Evolutionary conservation across 1,140 invertebrate genomes (phyloP).

Genomic region (Lanistes nyassanus): DNA sequence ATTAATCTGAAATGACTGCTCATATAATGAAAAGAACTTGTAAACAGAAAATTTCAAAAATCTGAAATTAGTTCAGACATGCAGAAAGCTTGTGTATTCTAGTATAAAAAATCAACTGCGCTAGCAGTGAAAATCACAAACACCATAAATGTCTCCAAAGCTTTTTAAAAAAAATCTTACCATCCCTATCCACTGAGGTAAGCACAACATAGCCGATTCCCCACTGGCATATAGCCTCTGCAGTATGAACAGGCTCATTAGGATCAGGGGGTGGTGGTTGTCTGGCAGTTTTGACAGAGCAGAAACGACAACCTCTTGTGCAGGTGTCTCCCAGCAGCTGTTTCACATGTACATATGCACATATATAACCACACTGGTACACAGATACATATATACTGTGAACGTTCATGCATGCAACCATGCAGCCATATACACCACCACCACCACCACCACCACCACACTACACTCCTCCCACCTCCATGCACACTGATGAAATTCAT

Average conservation of each 20-base stretch:
- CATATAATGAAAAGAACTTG: too few relatives aligned
- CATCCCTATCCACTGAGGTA: slow-evolving; percentile 98
- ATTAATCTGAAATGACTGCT: not conserved
- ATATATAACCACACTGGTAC: not conserved
- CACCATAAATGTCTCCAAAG: too few relatives aligned
- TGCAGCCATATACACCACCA: too few relatives aligned
- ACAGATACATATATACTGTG: not conserved
- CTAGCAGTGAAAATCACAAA: too few relatives aligned
- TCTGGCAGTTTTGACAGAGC: slow-evolving; percentile 96
- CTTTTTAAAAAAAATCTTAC: slow-evolving; percentile 65
- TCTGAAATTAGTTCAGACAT: too few relatives aligned
- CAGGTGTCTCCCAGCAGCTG: slow-evolving; percentile 67
- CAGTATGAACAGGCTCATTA: slow-evolving; percentile 92
- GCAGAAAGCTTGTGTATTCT: too few relatives aligned
- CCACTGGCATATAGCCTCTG: slow-evolving; percentile 91
- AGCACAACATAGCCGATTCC: slow-evolving; percentile 97
- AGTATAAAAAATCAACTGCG: too few relatives aligned
- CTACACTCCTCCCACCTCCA: too few relatives aligned
- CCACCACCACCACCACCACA: too few relatives aligned
- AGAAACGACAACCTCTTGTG: slow-evolving; percentile 86
- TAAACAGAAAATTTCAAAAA: too few relatives aligned
- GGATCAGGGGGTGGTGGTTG: slow-evolving; percentile 91
- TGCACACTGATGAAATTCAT: too few relatives aligned
- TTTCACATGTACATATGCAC: slow-evolving; percentile 10
- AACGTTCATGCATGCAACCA: not conserved